Evolutionary conservation across 2,888 invertebrate genomes (phyloP).

Genomic region (Rhingia rostrata): DNA sequence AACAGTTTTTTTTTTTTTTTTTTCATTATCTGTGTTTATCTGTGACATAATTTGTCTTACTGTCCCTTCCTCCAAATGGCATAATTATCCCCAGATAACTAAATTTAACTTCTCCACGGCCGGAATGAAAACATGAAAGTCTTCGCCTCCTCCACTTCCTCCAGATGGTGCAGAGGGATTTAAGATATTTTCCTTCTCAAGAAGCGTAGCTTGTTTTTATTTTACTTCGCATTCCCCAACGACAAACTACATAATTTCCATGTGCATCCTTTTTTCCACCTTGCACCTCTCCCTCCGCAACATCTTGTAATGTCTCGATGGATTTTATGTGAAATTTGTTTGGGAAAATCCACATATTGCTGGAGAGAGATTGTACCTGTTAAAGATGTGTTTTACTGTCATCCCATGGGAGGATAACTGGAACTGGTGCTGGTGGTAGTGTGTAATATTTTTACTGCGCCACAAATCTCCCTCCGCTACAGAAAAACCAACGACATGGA

Average conservation of each 20-base stretch:
- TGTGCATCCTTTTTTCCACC: background rate
- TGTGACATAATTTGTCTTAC: no score
- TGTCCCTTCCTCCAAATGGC: no score
- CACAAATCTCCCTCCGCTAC: slow-evolving; percentile 23
- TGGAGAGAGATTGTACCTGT: slow-evolving; percentile 23
- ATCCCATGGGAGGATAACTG: background rate
- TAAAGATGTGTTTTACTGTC: slow-evolving; percentile 3
- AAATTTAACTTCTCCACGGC: no score
- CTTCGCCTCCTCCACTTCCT: no score
- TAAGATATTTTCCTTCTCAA: no score
- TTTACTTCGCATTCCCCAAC: slow-evolving; percentile 11
- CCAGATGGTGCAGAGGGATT: no score
- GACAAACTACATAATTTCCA: slow-evolving; percentile 17
- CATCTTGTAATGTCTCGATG: slow-evolving; percentile 32
- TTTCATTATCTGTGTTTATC: no score
- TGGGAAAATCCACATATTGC: slow-evolving; percentile 20
- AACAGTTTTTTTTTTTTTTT: no score
- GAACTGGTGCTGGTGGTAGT: background rate
- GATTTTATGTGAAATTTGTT: slow-evolving; percentile 32
- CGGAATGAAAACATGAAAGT: no score
- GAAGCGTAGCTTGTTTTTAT: no score
- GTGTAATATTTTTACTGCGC: slow-evolving; percentile 6
- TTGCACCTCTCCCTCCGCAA: background rate
- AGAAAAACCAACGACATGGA: slow-evolving; percentile 10
- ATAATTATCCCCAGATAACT: no score